A percentile compares a stretch with the other conserved stretches of the same genome.
These are phyloP conservation scores for Aramus guarauna DNA, from an alignment of 2,113 vertebrate genomes.

Conservation along the genomic window DNA sequence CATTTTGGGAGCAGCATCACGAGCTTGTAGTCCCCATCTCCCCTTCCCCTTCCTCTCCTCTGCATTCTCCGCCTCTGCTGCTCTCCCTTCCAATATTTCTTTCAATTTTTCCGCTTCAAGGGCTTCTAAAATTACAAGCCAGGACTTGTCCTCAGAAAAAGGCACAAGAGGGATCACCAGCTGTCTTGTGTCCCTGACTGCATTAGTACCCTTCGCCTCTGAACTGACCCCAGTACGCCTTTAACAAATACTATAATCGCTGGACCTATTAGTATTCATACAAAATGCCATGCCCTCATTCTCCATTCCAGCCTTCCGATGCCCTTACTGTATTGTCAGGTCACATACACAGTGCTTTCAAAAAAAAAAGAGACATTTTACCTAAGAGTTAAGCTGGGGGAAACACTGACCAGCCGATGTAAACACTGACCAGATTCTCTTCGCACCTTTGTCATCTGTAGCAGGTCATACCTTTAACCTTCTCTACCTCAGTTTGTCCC, in stretches of 20 bases:
- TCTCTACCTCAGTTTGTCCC: not conserved
- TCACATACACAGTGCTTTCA: not conserved
- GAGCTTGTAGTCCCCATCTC: not conserved
- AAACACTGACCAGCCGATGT: not conserved
- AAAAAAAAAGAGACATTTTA: not conserved
- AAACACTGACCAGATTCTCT: not conserved
- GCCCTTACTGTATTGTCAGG: not conserved
- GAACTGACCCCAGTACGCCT: not conserved
- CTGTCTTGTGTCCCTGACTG: not conserved
- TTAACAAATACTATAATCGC: not conserved
- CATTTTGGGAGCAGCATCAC: not conserved
- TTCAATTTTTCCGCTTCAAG: not conserved
- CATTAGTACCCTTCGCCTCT: not conserved
- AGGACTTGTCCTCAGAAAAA: not conserved
- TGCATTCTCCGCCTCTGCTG: not conserved
- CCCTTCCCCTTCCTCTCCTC: not conserved
- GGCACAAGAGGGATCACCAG: not conserved
- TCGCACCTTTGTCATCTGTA: not conserved
- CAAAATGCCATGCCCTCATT: not conserved
- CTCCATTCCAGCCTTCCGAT: not conserved
- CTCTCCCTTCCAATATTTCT: not conserved
- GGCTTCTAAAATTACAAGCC: conserved; percentile 9
- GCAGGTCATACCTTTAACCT: not conserved
- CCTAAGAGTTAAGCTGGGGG: not conserved
- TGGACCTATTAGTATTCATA: not conserved